phyloP scores from a whole-genome alignment of 2,888 invertebrate species.

The Dione juno region DNA sequence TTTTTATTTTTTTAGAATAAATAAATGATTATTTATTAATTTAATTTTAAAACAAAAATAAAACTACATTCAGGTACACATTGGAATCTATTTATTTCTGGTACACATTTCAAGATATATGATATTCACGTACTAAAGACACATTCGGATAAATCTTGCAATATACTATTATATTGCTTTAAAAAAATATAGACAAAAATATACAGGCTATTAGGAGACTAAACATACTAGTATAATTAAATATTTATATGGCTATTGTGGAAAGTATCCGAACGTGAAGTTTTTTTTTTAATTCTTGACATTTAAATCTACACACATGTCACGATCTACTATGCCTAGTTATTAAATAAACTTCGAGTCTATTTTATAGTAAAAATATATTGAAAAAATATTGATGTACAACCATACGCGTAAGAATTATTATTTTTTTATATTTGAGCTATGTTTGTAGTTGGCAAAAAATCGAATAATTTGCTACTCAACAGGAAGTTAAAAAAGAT shows the following conservation, averaged over 20 bases:
- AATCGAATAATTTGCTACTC: slow-evolving; percentile 5
- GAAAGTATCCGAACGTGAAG: slow-evolving; percentile 17
- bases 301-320: slow-evolving; percentile 29
- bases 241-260: neutral
- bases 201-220: neutral
- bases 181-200: neutral
- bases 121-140: slow-evolving; percentile 28
- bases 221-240: neutral
- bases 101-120: slow-evolving; percentile 36
- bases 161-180: neutral
- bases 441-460: slow-evolving; percentile 2
- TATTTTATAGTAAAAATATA: slow-evolving; percentile 14
- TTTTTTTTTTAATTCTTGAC: slow-evolving; percentile 16
- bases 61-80: neutral
- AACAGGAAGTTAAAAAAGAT: neutral
- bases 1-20: neutral
- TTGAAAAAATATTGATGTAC: slow-evolving; percentile 30
- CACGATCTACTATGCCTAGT: slow-evolving; percentile 29
- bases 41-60: neutral
- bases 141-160: slow-evolving; percentile 13
- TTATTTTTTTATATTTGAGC: slow-evolving; percentile 12
- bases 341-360: slow-evolving; percentile 26
- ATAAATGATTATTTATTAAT: too few relatives aligned
- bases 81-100: slow-evolving; percentile 39
- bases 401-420: slow-evolving; percentile 21